Base-by-base conservation (phyloP, 2,888 invertebrate species). In the Zootermopsis nevadensis region DNA sequence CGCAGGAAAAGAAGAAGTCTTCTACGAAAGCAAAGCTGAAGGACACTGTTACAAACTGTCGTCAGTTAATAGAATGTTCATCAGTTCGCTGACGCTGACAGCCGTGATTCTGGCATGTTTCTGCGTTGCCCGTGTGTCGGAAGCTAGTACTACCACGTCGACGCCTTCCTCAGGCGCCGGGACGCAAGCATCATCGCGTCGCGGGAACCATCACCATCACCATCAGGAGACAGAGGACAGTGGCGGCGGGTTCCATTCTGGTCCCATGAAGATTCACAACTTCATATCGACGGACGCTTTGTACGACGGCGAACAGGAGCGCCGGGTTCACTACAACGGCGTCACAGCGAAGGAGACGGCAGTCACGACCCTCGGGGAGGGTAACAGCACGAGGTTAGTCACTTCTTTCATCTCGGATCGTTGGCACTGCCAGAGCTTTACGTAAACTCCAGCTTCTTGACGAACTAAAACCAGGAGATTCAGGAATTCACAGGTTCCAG, bases 221-320 rank as follows among this genome's bases (percentile, higher is more conserved):
- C 12, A 55, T 33, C 30, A n/a, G 27, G 1, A 35, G 30, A 19
- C 38, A n/a, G 38, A 74, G 15, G 38, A 74, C 1, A 33, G 55
- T 8, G 67, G 33, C n/a, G 83, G 38, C 30, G 30, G 48, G 27
- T 24, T 42, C 7, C 38, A 42, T n/a, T 30, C 38, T 30, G 31
- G 24, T 10, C 31, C 35, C 30, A n/a, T 10, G 24, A 79, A 74
- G 83, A 89, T 91, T 81, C 89, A 90, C 80, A 93, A 94, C 88
- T 94, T 95, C 89, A 90, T 94, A 85, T 91, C 94, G 88, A 92
- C 91, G 31, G 94, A 94, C 87, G 90, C 90, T 80, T 89, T 95
- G 84, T 88, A 92, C 83, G 95, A 95, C 88, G 95, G 95, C 4
- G 94, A 95, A 87, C 89, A 93, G 85, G 95, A 95, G 88, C 92